A percentile compares a stretch with the other conserved stretches of the same genome.
These are phyloP conservation scores for Acanthornis magna DNA, from an alignment of 2,797 vertebrate genomes.

Conservation along the genomic window DNA sequence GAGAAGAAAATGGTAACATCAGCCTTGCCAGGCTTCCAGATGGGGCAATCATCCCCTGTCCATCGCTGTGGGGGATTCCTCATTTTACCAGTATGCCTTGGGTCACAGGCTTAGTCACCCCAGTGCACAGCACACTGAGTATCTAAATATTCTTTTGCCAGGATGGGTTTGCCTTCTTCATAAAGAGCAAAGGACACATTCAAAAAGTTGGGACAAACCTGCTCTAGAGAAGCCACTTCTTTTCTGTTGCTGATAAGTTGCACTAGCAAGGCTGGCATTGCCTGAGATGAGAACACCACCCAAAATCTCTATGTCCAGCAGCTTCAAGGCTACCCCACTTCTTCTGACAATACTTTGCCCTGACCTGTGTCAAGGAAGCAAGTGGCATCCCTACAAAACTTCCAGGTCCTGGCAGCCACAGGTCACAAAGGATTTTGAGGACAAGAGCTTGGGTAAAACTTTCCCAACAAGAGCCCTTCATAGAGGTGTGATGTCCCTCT, in stretches of 20 bases:
- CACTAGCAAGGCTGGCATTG: not conserved
- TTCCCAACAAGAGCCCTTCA: not conserved
- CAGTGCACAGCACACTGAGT: too few species aligned
- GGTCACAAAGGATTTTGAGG: not conserved
- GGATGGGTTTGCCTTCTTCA: not conserved
- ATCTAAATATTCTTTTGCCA: not conserved
- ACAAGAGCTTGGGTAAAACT: not conserved
- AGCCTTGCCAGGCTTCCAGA: not conserved
- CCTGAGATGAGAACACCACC: not conserved
- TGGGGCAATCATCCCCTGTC: not conserved
- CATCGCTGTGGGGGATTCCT: fast-evolving
- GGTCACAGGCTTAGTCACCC: not conserved
- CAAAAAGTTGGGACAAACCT: too few species aligned
- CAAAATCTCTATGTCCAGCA: not conserved
- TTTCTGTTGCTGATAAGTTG: not conserved
- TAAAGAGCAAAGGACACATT: not conserved
- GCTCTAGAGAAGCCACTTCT: too few species aligned
- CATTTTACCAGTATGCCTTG: not conserved
- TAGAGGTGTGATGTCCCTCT: fast-evolving
- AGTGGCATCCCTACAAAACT: not conserved
- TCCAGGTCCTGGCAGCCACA: not conserved
- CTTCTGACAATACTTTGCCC: not conserved
- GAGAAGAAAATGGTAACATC: not conserved
- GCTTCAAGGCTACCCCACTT: not conserved
- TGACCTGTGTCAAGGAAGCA: not conserved